phyloP scores from a whole-genome alignment of 1,140 invertebrate genomes.

The Drosophila watanabei region DNA sequence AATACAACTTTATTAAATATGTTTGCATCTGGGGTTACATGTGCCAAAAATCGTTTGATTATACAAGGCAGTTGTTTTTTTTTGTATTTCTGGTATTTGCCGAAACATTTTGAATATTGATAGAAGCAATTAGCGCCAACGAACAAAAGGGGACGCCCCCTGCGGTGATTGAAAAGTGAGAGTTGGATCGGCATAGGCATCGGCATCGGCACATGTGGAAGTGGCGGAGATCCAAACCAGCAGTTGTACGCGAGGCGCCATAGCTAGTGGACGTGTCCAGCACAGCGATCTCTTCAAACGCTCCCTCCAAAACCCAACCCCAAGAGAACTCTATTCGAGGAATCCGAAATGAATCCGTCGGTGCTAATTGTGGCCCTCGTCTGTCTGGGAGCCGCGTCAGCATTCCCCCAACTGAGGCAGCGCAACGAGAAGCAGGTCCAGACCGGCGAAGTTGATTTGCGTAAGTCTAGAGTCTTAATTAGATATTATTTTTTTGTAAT shows the following conservation, averaged over 20 bases:
- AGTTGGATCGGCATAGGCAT: slow-evolving; percentile 54
- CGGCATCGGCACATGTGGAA: slow-evolving; percentile 12
- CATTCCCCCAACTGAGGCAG: slow-evolving; percentile 63
- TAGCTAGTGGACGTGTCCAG: slow-evolving; percentile 60
- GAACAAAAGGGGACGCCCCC: slow-evolving; percentile 50
- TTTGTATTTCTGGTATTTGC: slow-evolving; percentile 17
- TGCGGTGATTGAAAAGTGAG: slow-evolving; percentile 71
- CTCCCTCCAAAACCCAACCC: not conserved
- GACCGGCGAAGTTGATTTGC: slow-evolving; percentile 54
- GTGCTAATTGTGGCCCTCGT: slow-evolving; percentile 50
- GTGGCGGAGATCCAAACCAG: slow-evolving; percentile 43
- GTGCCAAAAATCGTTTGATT: slow-evolving; percentile 64
- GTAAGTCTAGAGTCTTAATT: slow-evolving; percentile 52
- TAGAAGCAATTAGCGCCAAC: slow-evolving; percentile 54
- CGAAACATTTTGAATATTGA: slow-evolving; percentile 70
- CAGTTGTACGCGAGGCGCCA: slow-evolving; percentile 57
- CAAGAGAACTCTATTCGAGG: slow-evolving; percentile 14
- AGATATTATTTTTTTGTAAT: not conserved
- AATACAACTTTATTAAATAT: slow-evolving; percentile 49
- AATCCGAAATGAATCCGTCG: slow-evolving; percentile 62
- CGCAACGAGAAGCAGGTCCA: slow-evolving; percentile 78
- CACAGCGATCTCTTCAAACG: slow-evolving; percentile 7
- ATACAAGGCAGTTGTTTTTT: slow-evolving; percentile 35
- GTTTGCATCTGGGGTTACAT: slow-evolving; percentile 60
- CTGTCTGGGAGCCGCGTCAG: slow-evolving; percentile 54